Percentiles rank a stretch among this genome's conserved stretches.
Evolutionary conservation across 1,140 invertebrate genomes (phyloP).

Genomic region (Cherax quadricarinatus): DNA sequence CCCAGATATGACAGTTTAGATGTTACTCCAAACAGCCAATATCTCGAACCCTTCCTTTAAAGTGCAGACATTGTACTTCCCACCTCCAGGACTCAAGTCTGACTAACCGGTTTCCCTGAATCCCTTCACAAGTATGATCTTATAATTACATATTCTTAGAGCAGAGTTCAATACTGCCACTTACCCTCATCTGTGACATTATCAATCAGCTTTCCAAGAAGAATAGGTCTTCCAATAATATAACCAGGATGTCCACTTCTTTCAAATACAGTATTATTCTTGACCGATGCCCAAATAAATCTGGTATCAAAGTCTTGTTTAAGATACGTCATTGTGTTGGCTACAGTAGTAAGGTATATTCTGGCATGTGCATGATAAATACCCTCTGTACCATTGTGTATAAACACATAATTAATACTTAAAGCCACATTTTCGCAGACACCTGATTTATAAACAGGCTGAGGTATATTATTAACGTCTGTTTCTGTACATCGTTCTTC

Average conservation of each 20-base stretch:
- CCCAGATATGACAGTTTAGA: no score
- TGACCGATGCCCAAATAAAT: conserved; percentile 37
- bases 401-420: conserved; percentile 21
- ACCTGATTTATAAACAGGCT: conserved; percentile 7
- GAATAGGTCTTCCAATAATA: conserved; percentile 52
- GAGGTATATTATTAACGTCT: conserved; percentile 6
- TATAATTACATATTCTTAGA: no score
- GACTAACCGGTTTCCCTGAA: no score
- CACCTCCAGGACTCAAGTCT: no score
- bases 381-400: conserved; percentile 55
- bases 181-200: conserved; percentile 64
- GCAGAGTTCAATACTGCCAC: background rate
- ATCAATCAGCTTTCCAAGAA: conserved; percentile 40
- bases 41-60: no score
- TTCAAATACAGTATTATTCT: conserved; percentile 11
- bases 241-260: conserved; percentile 69
- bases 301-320: conserved; percentile 40
- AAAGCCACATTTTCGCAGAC: conserved; percentile 10
- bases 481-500: conserved; percentile 26
- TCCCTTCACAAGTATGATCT: no score
- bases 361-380: conserved; percentile 35
- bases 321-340: background rate
- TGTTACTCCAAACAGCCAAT: no score
- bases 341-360: conserved; percentile 8
- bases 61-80: no score